Base-by-base conservation (phyloP, 2,888 invertebrate species). In the Sturmia bella region DNA sequence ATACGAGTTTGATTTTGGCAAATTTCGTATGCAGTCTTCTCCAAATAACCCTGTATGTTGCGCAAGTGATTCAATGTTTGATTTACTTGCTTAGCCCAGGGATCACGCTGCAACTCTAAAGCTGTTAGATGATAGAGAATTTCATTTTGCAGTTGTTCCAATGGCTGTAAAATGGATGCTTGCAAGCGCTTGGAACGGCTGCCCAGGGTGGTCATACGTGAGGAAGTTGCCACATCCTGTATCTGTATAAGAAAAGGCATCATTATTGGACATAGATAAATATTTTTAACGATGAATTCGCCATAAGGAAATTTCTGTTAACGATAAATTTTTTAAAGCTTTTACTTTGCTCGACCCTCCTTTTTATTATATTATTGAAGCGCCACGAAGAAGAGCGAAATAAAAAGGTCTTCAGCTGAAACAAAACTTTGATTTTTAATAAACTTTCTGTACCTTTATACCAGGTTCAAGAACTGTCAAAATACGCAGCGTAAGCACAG, bases 71-170 rank as follows among this genome's bases (percentile, higher is more conserved):
- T 93, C 6, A 95, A 91, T 0, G 95, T 95, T 85, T 95, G 94
- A 89, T 96, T 95, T 78, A 91, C 90, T 90, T 95, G 94, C 80
- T 93, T 93, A 83, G 94, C 93, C 86, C 96, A 93, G 0, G 96
- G 95, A 85, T 93, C 92, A 84, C 95, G 89, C 86, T 95, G 94
- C 7, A 96, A 91, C 87, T 96, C 96, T 59, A 96, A 87, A 39
- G 94, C 94, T 0, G 96, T 95, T 85, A 96, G 90, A 88, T 95
- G 95, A 89, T 94, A 96, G 5, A 96, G 93, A 75, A 96, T 92
- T 83, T 94, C 94, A 70, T 95, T 94, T 89, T 94, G 92, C 64
- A 94, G 89, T 86, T 94, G 93, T 89, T 95, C 94, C 85, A 96
- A 89, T 4, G 94, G 94, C 85, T 94, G 94, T 70, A 96, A 91